Evolutionary conservation across 2,113 vertebrate species (phyloP).

Genomic region (Saguinus midas): DNA sequence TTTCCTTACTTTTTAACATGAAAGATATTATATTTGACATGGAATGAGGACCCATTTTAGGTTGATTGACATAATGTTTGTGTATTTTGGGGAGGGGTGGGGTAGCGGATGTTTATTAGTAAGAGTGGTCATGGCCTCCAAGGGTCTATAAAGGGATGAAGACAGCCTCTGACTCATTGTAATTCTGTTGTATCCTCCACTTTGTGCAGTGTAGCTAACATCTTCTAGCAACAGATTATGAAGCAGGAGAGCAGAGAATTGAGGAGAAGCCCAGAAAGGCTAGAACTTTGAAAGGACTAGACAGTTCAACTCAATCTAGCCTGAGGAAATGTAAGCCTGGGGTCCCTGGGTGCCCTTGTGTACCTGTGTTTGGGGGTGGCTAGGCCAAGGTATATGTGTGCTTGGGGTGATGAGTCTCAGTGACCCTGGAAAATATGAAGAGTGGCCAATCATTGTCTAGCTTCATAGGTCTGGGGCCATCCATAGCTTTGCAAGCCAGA

Average conservation of each 20-base stretch:
- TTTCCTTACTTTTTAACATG: background rate
- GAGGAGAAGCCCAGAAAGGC: background rate
- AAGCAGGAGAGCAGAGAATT: background rate
- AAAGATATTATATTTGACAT: background rate
- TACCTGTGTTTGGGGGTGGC: background rate
- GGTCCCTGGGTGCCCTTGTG: background rate
- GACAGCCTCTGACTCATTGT: background rate
- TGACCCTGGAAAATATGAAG: background rate
- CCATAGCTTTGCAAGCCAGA: background rate
- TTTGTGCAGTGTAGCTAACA: background rate
- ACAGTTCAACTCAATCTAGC: background rate
- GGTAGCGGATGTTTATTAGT: background rate
- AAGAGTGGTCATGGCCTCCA: background rate
- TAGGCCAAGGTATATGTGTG: background rate
- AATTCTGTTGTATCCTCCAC: background rate
- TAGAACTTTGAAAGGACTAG: background rate
- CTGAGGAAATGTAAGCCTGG: background rate
- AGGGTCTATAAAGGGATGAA: background rate
- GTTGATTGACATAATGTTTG: background rate
- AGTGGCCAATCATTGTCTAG: background rate
- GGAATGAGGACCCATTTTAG: background rate
- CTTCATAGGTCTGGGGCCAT: background rate
- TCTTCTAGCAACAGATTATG: background rate
- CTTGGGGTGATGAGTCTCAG: background rate
- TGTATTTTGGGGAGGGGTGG: background rate